Percentiles rank a stretch among this genome's conserved stretches.
Conservation (phyloP, 1,140 invertebrate species). For the Leptinotarsa undecemlineata region DNA sequence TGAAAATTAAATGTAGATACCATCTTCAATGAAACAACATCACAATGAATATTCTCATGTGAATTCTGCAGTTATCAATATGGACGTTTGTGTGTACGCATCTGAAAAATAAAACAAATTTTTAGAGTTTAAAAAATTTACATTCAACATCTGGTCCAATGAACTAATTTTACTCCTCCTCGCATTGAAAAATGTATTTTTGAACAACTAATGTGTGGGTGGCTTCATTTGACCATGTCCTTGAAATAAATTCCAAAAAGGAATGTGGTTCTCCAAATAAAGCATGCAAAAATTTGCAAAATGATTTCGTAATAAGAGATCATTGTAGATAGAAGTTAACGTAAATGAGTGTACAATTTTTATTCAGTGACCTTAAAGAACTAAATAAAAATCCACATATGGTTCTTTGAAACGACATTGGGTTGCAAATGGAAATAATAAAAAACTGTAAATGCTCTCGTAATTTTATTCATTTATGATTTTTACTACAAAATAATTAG, state of each 20-base stretch:
- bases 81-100: no score
- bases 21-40: no score
- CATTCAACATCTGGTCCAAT: neutral
- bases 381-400: slow-evolving; percentile 31
- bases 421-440: slow-evolving; percentile 38
- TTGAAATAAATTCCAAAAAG: slow-evolving; percentile 9
- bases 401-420: slow-evolving; percentile 30
- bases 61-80: no score
- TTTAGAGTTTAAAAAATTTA: no score
- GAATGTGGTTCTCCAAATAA: slow-evolving; percentile 16
- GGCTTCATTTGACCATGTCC: slow-evolving; percentile 16
- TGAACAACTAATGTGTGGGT: neutral
- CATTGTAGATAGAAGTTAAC: neutral
- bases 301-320: slow-evolving; percentile 9
- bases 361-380: slow-evolving; percentile 14
- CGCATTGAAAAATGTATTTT: neutral
- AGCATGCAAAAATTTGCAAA: slow-evolving; percentile 5
- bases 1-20: no score
- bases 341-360: slow-evolving; percentile 10
- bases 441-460: slow-evolving; percentile 20
- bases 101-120: no score
- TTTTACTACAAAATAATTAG: slow-evolving; percentile 20
- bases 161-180: slow-evolving; percentile 6
- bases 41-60: no score
- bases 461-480: slow-evolving; percentile 19